A percentile compares a stretch with the other conserved stretches of the same genome.
Conservation (phyloP, 2,797 vertebrate genomes). For the Adelosebastes latens region DNA sequence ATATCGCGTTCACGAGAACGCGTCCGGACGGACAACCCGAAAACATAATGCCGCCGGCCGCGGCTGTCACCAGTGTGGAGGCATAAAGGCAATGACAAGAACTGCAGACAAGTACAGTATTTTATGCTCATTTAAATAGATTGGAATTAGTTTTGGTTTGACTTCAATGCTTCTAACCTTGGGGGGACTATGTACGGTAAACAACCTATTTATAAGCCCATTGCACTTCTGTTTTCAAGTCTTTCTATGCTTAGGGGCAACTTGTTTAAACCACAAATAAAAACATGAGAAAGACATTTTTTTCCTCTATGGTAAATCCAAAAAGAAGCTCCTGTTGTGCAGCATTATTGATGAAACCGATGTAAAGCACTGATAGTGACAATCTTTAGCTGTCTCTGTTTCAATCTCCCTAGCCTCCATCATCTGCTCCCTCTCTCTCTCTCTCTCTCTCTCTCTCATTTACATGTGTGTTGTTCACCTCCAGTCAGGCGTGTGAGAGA, state of each 20-base stretch:
- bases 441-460: slow-evolving; percentile 5
- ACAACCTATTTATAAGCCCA: neutral
- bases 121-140: neutral
- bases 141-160: neutral
- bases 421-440: neutral
- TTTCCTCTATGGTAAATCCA: neutral
- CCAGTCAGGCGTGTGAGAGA: slow-evolving; percentile 51
- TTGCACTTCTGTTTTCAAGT: neutral
- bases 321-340: neutral
- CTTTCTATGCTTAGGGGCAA: neutral
- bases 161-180: neutral
- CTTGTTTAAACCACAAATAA: neutral
- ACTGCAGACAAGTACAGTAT: neutral
- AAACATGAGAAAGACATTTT: neutral
- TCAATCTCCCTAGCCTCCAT: slow-evolving; percentile 16
- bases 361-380: neutral
- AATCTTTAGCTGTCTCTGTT: neutral
- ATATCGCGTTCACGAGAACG: neutral
- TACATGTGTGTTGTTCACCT: slow-evolving; percentile 56
- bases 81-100: neutral
- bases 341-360: neutral
- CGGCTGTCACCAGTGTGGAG: too few relatives aligned
- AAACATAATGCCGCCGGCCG: too few relatives aligned
- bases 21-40: neutral
- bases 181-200: neutral